Base-by-base conservation (phyloP, 2,888 invertebrate genomes). In the Siphlonurus alternatus region DNA sequence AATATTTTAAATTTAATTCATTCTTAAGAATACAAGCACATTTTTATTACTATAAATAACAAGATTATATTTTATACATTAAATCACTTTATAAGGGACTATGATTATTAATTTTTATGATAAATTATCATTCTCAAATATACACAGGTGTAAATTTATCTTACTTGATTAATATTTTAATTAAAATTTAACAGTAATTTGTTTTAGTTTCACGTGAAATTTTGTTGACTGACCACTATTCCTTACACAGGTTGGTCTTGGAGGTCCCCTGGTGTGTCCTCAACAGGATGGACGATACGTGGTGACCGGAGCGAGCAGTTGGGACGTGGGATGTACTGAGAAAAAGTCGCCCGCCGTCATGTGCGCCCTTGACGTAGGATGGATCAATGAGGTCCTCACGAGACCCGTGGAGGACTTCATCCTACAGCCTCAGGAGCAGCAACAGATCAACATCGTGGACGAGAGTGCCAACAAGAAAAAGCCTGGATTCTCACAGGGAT, bases 251-350 rank as follows among this genome's bases (percentile, higher is more conserved):
- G 71, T 78, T 5, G 91, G 91, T 72, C 81, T 84, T 63, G 92
- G 92, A 61, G 88, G 89, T 69, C 91, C 90, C 0, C 76, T 92
- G 61, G 89, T 89, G 3, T 92, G 91, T 73, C 83, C 85, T 15
- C 81, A 80, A 10, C 85, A 83, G 1, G 81, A 85, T 67, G 86
- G 84, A 18, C 80, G 80, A 67, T 87, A 83, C 72, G 83, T 83
- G 5, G 78, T 92, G 23, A 79, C 85, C 70, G 91, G 90, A 65
- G 78, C 89, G 67, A 90, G 85, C 76, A 85, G 86, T 25, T 86
- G 85, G 79, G 90, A 90, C 71, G 85, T 87, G 25, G 87, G 87
- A 64, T 83, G 83, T 69, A 75, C 76, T 62, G 75, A 68, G 53
- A n/a, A n/a, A n/a, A 65, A 73, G 2, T 76, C 76, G 68, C 75